Conservation (phyloP, 2,888 invertebrate genomes). For the Cryptocheilus praepositus region DNA sequence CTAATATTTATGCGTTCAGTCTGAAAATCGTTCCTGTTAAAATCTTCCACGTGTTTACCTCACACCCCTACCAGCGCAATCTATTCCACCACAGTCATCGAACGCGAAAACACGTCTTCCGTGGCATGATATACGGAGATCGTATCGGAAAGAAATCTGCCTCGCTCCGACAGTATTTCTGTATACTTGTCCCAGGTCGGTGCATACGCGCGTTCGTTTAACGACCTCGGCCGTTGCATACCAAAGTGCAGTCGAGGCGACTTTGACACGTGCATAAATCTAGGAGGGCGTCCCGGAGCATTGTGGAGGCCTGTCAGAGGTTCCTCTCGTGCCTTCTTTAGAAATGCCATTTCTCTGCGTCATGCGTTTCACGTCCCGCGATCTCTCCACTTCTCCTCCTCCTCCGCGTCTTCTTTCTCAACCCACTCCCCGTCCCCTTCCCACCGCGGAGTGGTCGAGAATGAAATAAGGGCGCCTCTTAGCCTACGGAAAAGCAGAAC, state of each 20-base stretch:
- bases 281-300: conserved; percentile 50
- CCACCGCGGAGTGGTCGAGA: background rate
- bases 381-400: conserved; percentile 17
- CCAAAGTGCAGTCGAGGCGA: conserved; percentile 35
- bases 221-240: conserved; percentile 37
- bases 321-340: conserved; percentile 57
- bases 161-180: background rate
- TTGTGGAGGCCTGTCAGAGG: conserved; percentile 56
- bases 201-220: conserved; percentile 19
- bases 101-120: too few species aligned
- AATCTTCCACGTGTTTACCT: too few species aligned
- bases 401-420: conserved; percentile 2
- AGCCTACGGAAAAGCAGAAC: too few species aligned
- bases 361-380: conserved; percentile 45
- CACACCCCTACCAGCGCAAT: too few species aligned
- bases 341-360: conserved; percentile 60
- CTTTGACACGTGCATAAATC: conserved; percentile 59
- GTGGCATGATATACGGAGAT: too few species aligned
- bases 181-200: too few species aligned
- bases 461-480: too few species aligned
- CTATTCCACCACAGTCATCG: too few species aligned
- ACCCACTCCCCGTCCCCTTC: background rate
- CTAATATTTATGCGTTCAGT: too few species aligned
- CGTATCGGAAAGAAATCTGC: background rate
- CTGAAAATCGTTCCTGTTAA: too few species aligned